Conservation (phyloP, 2,113 vertebrate genomes). For the Protomyctophum bolini region DNA sequence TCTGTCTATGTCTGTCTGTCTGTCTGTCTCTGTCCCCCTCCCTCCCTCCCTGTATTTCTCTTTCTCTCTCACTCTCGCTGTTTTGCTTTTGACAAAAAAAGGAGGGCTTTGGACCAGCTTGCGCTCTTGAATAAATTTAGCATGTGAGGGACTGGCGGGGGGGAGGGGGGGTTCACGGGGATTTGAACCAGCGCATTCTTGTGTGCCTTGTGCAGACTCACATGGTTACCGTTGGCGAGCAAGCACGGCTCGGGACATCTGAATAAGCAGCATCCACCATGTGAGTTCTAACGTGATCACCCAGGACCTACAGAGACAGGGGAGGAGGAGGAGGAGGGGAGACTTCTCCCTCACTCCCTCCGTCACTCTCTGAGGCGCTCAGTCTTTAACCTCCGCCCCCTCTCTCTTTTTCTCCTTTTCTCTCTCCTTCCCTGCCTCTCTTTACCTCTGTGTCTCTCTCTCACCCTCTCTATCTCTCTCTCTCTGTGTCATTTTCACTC, state of each 20-base stretch:
- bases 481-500: constrained; percentile 61
- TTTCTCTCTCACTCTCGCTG: constrained; percentile 12
- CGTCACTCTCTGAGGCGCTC: not conserved
- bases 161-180: constrained; percentile 84
- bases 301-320: constrained; percentile 82
- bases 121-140: constrained; percentile 93
- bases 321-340: constrained; percentile 74
- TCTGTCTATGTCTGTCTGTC: not conserved
- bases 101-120: constrained; percentile 84
- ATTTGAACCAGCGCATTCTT: constrained; percentile 98
- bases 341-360: constrained; percentile 62
- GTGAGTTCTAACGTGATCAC: constrained; percentile 90
- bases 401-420: constrained; percentile 19
- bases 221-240: constrained; percentile 95
- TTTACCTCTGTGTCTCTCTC: constrained; percentile 50
- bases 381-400: constrained; percentile 47
- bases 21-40: not conserved
- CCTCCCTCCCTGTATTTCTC: constrained; percentile 5
- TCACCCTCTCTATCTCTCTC: constrained; percentile 50
- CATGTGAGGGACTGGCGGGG: constrained; percentile 65
- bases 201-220: constrained; percentile 93
- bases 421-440: constrained; percentile 51
- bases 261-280: constrained; percentile 93
- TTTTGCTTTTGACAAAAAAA: constrained; percentile 69
- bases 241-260: constrained; percentile 94